These are phyloP conservation scores for Epistrophe grossulariae DNA, from an alignment of 2,888 invertebrate species.

Conservation along the genomic window DNA sequence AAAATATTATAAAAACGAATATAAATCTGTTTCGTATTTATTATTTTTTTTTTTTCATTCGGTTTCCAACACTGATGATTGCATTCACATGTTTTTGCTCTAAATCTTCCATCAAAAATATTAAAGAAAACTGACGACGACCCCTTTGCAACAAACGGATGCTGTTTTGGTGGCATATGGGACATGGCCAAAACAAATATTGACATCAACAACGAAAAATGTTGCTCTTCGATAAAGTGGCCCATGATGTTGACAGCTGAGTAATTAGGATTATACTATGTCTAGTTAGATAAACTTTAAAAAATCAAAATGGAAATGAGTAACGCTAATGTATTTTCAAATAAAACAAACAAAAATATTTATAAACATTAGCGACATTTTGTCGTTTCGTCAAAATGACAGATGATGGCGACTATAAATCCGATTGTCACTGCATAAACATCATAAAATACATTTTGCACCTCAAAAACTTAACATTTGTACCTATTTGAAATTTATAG, in stretches of 20 bases:
- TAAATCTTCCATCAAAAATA: slow-evolving; percentile 48
- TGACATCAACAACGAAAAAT: slow-evolving; percentile 58
- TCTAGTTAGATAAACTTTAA: slow-evolving; percentile 28
- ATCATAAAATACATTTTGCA: slow-evolving; percentile 16
- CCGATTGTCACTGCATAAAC: background rate
- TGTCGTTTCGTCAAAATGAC: background rate
- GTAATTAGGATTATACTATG: slow-evolving; percentile 41
- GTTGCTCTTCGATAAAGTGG: slow-evolving; percentile 55
- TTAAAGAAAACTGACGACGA: slow-evolving; percentile 23
- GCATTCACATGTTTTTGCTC: slow-evolving; percentile 54
- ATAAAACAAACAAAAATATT: slow-evolving; percentile 23
- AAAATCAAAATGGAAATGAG: slow-evolving; percentile 22
- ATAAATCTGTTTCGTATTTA: slow-evolving; percentile 35
- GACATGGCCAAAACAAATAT: slow-evolving; percentile 63
- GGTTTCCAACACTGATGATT: slow-evolving; percentile 52
- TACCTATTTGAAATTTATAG: background rate
- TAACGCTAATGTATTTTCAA: slow-evolving; percentile 10
- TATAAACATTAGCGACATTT: slow-evolving; percentile 17
- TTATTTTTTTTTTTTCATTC: slow-evolving; percentile 22
- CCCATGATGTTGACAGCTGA: slow-evolving; percentile 43
- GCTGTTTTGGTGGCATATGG: slow-evolving; percentile 13
- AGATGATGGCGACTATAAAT: slow-evolving; percentile 18
- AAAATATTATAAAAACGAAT: slow-evolving; percentile 5
- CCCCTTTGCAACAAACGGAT: slow-evolving; percentile 13
- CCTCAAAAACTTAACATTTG: slow-evolving; percentile 12